Evolutionary conservation across 2,113 vertebrate genomes (phyloP), one percentile per base, ranked within the genome.

Genomic region (Tetraodon nigroviridis): DNA sequence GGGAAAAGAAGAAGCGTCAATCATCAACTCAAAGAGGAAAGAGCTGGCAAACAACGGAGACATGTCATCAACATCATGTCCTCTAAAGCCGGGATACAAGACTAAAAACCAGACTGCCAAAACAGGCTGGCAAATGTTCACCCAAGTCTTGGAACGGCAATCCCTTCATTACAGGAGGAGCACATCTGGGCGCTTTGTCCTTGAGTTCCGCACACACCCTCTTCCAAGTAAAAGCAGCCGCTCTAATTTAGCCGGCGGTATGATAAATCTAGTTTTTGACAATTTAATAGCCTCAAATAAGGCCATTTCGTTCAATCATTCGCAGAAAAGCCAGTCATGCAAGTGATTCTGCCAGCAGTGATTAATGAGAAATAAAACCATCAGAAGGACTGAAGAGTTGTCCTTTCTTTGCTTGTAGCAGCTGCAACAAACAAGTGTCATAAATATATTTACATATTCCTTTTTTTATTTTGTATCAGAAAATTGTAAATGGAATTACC

Each of bases 1-100:
- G 63, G 57, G 44, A 22, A 61, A 75, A 78, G 51, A 60, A 49
- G 57, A 78, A 74, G 70, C 41, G 55, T 78, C 80, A 61, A 17
- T 77, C 71, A 58, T 32, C 70, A 41, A 16, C 22, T 55, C 7
- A 1, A 24, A 15, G n/a, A 55, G 60, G 60, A 22, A 73, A 71
- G 63, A 52, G 47, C 41, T 7, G 44, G 18, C 54, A 4, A 63
- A 71, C 55, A 73, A 75, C 71, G 60, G 63, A 55, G 73, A 64
- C 64, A 4, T 53, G 47, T 44, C 70, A 82, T 69, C 64, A 68
- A 50, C 50, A 71, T 73, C 58, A 46, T 11, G 44, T 41, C 24
- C 44, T 56, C 48, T 40, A 17, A 81, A 63, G 6, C 18, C 20
- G 11, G 54, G 58, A 51, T 1, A 0, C 8, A 37, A 58, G 2